A percentile compares a stretch with the other conserved stretches of the same genome.
phyloP scores from a whole-genome alignment of 2,888 invertebrate species.

The Emmelina monodactyla region DNA sequence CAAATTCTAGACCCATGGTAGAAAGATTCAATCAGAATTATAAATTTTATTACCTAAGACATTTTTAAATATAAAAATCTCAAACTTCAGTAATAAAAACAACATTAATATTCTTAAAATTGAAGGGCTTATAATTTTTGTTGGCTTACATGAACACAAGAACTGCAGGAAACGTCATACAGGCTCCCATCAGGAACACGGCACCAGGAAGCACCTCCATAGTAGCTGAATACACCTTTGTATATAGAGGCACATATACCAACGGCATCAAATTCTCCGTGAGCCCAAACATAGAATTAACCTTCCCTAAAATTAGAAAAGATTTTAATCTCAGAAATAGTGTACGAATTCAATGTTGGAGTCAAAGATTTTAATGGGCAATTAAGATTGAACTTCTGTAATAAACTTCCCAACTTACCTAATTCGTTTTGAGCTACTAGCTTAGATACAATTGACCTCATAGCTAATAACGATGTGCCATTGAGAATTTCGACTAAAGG shows the following conservation, averaged over 20 bases:
- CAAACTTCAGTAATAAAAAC: too few relatives aligned
- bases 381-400: background rate
- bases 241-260: constrained; percentile 71
- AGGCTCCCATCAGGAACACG: constrained; percentile 68
- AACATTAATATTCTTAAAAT: too few relatives aligned
- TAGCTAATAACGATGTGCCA: constrained; percentile 74
- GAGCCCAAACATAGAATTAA: constrained; percentile 70
- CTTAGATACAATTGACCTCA: constrained; percentile 76
- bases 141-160: constrained; percentile 66
- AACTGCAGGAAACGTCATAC: constrained; percentile 66
- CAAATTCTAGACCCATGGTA: too few relatives aligned
- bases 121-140: too few relatives aligned
- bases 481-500: constrained; percentile 68
- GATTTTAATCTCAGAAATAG: background rate
- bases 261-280: constrained; percentile 68
- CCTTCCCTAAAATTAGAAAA: constrained; percentile 54
- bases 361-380: background rate
- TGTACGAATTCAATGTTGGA: background rate
- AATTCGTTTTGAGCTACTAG: constrained; percentile 73
- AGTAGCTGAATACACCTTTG: constrained; percentile 67
- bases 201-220: constrained; percentile 69
- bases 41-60: too few relatives aligned
- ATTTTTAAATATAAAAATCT: too few relatives aligned
- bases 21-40: too few relatives aligned
- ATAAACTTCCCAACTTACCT: constrained; percentile 50